Evolutionary conservation across 2,797 vertebrate genomes (phyloP).

Genomic region (Thamnophis elegans): DNA sequence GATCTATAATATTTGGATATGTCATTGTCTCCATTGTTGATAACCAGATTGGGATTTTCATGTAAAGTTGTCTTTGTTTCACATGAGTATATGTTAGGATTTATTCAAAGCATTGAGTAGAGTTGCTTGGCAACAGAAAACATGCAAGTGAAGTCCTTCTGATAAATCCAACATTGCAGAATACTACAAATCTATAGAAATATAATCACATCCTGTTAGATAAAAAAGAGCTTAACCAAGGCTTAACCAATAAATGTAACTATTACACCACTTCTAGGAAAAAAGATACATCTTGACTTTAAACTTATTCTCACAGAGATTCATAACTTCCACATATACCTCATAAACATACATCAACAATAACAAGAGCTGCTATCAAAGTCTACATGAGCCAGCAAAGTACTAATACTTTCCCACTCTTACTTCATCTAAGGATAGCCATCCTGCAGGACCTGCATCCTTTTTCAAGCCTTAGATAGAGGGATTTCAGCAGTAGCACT

Average conservation of each 20-base stretch:
- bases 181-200: background rate
- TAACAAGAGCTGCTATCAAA: background rate
- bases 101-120: constrained; percentile 33
- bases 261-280: no score
- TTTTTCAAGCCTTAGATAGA: no score
- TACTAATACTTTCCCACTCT: background rate
- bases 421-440: background rate
- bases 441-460: background rate
- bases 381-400: background rate
- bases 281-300: no score
- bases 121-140: constrained; percentile 51
- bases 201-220: background rate
- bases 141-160: constrained; percentile 24
- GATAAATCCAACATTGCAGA: background rate
- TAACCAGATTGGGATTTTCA: no score
- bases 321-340: no score
- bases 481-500: no score
- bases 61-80: constrained; percentile 3
- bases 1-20: no score
- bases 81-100: constrained; percentile 40
- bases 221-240: no score
- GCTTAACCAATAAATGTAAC: no score
- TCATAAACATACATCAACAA: background rate
- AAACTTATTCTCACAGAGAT: no score
- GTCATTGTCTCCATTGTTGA: no score